Evolutionary conservation across 2,888 invertebrate species (phyloP), one percentile per base, ranked within the genome.

Genomic region (Ectemnius continuus): DNA sequence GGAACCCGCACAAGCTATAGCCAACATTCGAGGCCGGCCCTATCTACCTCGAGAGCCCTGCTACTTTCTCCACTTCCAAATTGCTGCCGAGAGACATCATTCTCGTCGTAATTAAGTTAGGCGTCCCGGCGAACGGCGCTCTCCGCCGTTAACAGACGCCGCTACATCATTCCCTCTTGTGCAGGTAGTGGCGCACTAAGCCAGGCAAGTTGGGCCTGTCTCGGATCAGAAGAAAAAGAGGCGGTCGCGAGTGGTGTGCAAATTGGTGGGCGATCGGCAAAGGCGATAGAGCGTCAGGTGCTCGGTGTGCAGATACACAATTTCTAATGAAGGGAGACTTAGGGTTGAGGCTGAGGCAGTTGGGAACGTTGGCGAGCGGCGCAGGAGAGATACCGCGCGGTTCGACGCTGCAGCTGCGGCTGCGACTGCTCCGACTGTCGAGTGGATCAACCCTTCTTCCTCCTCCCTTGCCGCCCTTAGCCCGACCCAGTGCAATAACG

Each of bases 381-480:
- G 20, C n/a, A 67, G 60, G 48, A 70, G 67, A 71, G 71, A 78
- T 73, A 68, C 70, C 62, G 52, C 23, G 65, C 56, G 61, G 47
- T 64, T 48, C 26, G 76, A 61, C 36, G 75, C 66, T 81, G 70
- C 80, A 80, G 80, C 81, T 81, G 80, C 69, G 80, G 71, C 78
- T 81, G 80, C 69, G 80, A 70, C 78, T 81, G 73, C 64, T 71
- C 78, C 81, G 65, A 71, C 70, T 58, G 75, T 80, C 78, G 73
- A 78, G 73, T 68, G 75, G 81, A 81, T 81, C 81, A 78, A 67
- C 73, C 73, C 74, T 76, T 76, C 75, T 67, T 73, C 79, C 65
- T 36, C 36, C 62, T 36, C 36, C 36, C 36, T 11, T 11, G 5
- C 36, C 36, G 5, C 36, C 36, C 11, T 8, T 11, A 36, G 8